Evolutionary conservation across 2,888 invertebrate species (phyloP).

Genomic region (Pyralis farinalis): DNA sequence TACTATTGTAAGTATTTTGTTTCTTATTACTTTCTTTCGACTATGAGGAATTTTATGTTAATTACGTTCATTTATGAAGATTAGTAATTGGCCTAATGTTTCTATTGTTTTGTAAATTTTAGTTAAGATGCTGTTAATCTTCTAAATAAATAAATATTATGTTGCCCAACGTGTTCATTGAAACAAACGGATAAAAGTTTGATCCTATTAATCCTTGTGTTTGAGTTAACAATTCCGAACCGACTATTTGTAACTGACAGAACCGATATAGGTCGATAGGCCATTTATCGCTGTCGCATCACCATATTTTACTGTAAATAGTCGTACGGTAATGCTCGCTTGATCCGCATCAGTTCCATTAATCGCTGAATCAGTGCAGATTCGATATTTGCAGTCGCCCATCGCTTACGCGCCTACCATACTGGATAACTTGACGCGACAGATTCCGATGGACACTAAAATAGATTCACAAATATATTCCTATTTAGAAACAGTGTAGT

Average conservation of each 20-base stretch:
- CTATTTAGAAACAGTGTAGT: slow-evolving; percentile 1
- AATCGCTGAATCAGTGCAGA: slow-evolving; percentile 41
- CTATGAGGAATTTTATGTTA: no score
- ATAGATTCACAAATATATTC: not conserved
- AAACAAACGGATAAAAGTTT: no score
- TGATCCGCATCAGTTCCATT: slow-evolving; percentile 42
- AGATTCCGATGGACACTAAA: slow-evolving; percentile 30
- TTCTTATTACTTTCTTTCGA: no score
- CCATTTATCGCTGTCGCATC: slow-evolving; percentile 35
- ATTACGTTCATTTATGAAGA: no score
- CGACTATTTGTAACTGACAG: not conserved
- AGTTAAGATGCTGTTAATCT: no score
- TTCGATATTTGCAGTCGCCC: slow-evolving; percentile 18
- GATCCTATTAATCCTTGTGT: no score
- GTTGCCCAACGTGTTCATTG: no score
- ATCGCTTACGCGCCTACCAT: slow-evolving; percentile 45
- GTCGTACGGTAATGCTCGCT: slow-evolving; percentile 44
- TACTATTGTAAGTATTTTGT: no score
- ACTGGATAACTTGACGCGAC: slow-evolving; percentile 53
- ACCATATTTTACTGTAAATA: slow-evolving; percentile 51
- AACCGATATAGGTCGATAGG: slow-evolving; percentile 31
- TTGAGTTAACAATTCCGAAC: no score
- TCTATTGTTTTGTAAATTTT: no score
- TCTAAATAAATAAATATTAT: no score
- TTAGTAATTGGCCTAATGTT: no score